Evolutionary conservation across 2,888 invertebrate species (phyloP).

Genomic region (Dendrolimus houi): DNA sequence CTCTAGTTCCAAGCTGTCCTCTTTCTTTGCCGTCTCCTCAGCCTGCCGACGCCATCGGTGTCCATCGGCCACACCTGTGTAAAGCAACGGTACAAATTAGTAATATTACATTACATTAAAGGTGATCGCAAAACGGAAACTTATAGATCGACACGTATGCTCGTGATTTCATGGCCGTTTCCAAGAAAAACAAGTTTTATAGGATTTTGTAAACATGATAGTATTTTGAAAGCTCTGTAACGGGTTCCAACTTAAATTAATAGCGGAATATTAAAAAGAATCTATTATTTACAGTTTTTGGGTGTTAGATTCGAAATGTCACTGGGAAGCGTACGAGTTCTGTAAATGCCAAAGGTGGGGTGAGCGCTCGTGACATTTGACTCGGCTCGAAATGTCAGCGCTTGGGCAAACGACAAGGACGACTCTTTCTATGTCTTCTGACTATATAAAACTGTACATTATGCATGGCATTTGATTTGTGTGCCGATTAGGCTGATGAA

Average conservation of each 20-base stretch:
- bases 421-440: conserved; percentile 69
- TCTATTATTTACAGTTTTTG: conserved; percentile 23
- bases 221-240: background rate
- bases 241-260: background rate
- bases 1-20: conserved; percentile 91
- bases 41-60: conserved; percentile 82
- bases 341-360: conserved; percentile 66
- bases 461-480: conserved; percentile 70
- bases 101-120: background rate
- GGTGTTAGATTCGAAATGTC: conserved; percentile 50
- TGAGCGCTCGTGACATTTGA: conserved; percentile 72
- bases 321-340: conserved; percentile 33
- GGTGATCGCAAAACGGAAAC: too few species aligned
- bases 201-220: background rate
- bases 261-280: background rate
- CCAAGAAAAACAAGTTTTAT: too few species aligned
- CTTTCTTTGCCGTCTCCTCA: conserved; percentile 83
- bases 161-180: too few species aligned
- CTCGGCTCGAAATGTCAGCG: conserved; percentile 68
- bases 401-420: conserved; percentile 73
- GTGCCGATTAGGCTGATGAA: conserved; percentile 51
- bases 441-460: conserved; percentile 54
- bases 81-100: background rate
- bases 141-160: too few species aligned
- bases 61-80: conserved; percentile 54